These are phyloP conservation scores for Cryptocephalus primarius DNA, from an alignment of 2,888 invertebrate species.

Conservation along the genomic window DNA sequence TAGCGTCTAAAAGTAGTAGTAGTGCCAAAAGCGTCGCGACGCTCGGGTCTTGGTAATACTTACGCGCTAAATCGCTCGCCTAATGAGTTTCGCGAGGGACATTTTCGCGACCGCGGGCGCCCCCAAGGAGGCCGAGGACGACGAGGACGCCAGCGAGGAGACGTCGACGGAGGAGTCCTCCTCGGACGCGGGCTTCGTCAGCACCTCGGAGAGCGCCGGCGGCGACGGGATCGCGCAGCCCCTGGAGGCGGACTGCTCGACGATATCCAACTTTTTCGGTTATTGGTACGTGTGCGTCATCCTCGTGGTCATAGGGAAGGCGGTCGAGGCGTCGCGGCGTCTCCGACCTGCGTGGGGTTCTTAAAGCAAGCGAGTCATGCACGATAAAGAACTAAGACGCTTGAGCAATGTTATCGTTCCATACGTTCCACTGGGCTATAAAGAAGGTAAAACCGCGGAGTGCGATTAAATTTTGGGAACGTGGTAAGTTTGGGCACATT, in stretches of 20 bases:
- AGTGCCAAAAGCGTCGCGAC: slow-evolving; percentile 17
- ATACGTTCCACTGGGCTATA: too few species aligned
- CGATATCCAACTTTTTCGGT: slow-evolving; percentile 37
- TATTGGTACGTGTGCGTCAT: slow-evolving; percentile 32
- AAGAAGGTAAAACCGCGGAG: too few species aligned
- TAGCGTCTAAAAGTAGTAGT: slow-evolving; percentile 22
- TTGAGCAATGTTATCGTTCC: too few species aligned
- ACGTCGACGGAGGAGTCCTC: slow-evolving; percentile 28
- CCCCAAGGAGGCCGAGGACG: slow-evolving; percentile 22
- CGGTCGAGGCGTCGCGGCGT: too few species aligned
- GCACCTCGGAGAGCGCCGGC: slow-evolving; percentile 27
- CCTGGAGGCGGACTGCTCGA: slow-evolving; percentile 33
- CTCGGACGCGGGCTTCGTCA: slow-evolving; percentile 33
- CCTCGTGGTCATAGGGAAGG: not conserved
- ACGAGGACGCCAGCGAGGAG: slow-evolving; percentile 27
- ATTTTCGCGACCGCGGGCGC: slow-evolving; percentile 31
- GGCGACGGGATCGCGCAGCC: slow-evolving; percentile 11
- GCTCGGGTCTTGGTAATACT: not conserved
- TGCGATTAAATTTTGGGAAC: too few species aligned
- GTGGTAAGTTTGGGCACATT: too few species aligned
- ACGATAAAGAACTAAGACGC: too few species aligned
- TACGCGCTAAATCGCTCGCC: slow-evolving; percentile 9
- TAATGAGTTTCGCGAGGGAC: slow-evolving; percentile 35
- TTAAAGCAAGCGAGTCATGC: too few species aligned
- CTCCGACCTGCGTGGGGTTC: too few species aligned